Conservation (phyloP, 2,888 invertebrate genomes). For the Drosophila greeni region DNA sequence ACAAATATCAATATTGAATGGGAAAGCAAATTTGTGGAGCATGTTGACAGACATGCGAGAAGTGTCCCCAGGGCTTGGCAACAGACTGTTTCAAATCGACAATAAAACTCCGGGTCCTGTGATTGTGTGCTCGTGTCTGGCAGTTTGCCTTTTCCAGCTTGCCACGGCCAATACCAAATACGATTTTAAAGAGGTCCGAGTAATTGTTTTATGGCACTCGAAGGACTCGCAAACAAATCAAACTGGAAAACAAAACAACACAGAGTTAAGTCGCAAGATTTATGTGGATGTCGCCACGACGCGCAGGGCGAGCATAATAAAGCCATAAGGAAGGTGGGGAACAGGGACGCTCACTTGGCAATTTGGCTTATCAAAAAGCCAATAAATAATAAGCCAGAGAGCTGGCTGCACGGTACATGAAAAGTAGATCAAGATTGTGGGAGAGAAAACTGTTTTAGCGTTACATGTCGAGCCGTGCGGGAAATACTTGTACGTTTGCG, state of each 20-base stretch:
- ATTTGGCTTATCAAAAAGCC: conserved; percentile 44
- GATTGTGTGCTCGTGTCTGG: conserved; percentile 21
- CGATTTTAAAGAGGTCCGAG: conserved; percentile 52
- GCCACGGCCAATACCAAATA: conserved; percentile 51
- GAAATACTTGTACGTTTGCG: not conserved
- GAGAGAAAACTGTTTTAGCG: conserved; percentile 17
- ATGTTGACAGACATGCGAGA: conserved; percentile 55
- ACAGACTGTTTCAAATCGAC: conserved; percentile 46
- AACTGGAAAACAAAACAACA: conserved; percentile 29
- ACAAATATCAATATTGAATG: conserved; percentile 66
- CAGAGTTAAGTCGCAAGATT: conserved; percentile 49
- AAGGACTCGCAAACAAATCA: conserved; percentile 61
- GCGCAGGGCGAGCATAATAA: conserved; percentile 28
- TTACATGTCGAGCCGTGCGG: conserved; percentile 18
- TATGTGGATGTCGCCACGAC: conserved; percentile 27
- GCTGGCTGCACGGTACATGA: conserved; percentile 45
- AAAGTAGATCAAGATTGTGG: conserved; percentile 52
- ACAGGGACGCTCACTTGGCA: conserved; percentile 32
- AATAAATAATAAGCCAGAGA: conserved; percentile 48
- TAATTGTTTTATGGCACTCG: conserved; percentile 70
- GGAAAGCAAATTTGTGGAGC: conserved; percentile 57
- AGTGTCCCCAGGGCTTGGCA: conserved; percentile 41
- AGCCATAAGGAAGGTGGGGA: conserved; percentile 25
- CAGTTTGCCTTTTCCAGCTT: conserved; percentile 28
- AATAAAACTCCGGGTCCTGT: conserved; percentile 44